Conservation (phyloP, 2,113 vertebrate species). For the Siniperca chuatsi region DNA sequence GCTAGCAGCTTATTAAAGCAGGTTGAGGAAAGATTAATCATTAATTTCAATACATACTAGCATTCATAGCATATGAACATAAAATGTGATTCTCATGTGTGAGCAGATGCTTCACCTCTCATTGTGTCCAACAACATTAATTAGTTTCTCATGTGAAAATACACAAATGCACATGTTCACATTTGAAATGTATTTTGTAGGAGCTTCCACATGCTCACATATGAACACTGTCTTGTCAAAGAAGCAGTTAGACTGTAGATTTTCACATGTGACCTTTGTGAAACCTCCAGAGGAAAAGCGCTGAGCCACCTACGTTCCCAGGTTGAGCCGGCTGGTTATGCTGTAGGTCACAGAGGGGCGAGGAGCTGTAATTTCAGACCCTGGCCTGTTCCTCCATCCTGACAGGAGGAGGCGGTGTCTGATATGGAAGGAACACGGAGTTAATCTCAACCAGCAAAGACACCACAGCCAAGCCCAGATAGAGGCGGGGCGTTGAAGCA, state of each 20-base stretch:
- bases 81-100: too few species aligned
- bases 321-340: constrained; percentile 33
- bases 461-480: constrained; percentile 84
- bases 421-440: constrained; percentile 86
- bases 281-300: background rate
- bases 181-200: background rate
- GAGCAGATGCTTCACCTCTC: too few species aligned
- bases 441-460: constrained; percentile 89
- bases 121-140: too few species aligned
- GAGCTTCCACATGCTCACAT: background rate
- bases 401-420: constrained; percentile 86
- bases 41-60: too few species aligned
- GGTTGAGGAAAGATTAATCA: background rate
- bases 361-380: background rate
- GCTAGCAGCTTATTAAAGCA: background rate
- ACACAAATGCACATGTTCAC: too few species aligned
- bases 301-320: constrained; percentile 34
- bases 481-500: constrained; percentile 73
- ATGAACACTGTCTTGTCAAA: too few species aligned
- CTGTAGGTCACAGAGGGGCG: constrained; percentile 1
- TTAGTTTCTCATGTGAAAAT: background rate
- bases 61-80: too few species aligned
- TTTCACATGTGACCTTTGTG: background rate
- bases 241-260: background rate
- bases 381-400: constrained; percentile 47